Conservation (phyloP, 2,888 invertebrate species). For the Erebia ligea region DNA sequence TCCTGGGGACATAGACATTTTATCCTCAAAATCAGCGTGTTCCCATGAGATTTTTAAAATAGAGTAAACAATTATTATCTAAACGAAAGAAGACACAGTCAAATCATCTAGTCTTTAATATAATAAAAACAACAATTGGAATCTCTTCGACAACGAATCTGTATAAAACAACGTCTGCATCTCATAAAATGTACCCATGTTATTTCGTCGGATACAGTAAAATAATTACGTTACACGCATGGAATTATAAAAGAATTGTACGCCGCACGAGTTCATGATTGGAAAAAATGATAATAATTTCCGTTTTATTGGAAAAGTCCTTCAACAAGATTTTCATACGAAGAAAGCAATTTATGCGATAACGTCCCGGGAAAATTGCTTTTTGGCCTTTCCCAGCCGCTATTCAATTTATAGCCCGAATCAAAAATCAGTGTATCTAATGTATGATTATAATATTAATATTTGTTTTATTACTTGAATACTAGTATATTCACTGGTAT, state of each 20-base stretch:
- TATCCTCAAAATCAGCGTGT: too few relatives aligned
- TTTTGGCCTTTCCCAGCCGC: slow-evolving; percentile 69
- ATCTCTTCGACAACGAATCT: too few relatives aligned
- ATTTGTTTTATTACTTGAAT: neutral
- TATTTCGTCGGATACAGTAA: slow-evolving; percentile 4
- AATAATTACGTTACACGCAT: slow-evolving; percentile 18
- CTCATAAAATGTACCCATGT: neutral
- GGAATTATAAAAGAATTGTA: slow-evolving; percentile 17
- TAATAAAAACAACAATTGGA: too few relatives aligned
- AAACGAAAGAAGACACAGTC: too few relatives aligned
- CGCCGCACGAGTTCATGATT: slow-evolving; percentile 29
- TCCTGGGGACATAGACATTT: too few relatives aligned
- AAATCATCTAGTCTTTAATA: too few relatives aligned
- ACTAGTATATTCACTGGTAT: neutral
- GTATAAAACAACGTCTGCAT: neutral
- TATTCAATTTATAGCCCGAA: slow-evolving; percentile 74
- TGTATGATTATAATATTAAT: slow-evolving; percentile 9
- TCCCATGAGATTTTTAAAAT: too few relatives aligned
- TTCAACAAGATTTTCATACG: slow-evolving; percentile 76
- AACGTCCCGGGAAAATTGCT: slow-evolving; percentile 74
- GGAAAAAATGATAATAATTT: slow-evolving; percentile 57
- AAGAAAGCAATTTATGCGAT: slow-evolving; percentile 78
- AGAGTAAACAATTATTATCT: too few relatives aligned
- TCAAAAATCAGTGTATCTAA: slow-evolving; percentile 65
- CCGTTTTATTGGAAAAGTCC: slow-evolving; percentile 66